Conservation (phyloP, 2,113 vertebrate genomes). For the Callopanchax toddi region DNA sequence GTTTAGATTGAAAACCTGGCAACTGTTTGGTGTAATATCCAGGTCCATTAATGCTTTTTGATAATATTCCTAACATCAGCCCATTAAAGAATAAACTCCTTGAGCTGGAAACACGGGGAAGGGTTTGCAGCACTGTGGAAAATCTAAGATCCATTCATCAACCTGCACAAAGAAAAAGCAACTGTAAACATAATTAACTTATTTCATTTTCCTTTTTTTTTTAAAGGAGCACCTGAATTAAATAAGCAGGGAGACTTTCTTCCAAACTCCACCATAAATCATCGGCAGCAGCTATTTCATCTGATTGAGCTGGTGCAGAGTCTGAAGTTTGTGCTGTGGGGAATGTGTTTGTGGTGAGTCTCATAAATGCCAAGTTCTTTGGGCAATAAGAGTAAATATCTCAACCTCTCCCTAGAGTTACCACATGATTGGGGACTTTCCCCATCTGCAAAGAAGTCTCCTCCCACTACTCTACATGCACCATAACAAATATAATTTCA, state of each 20-base stretch:
- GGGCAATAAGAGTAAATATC: constrained; percentile 79
- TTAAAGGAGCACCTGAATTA: constrained; percentile 63
- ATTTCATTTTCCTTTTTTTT: constrained; percentile 64
- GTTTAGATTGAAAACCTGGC: constrained; percentile 25
- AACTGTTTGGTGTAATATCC: constrained; percentile 11
- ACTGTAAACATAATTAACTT: constrained; percentile 68
- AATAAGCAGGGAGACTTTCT: constrained; percentile 68
- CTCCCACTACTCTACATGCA: constrained; percentile 42
- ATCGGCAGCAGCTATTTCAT: constrained; percentile 73
- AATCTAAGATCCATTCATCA: constrained; percentile 54
- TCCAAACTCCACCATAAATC: constrained; percentile 80
- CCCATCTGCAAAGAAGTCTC: constrained; percentile 69
- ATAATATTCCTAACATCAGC: constrained; percentile 8
- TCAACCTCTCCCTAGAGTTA: constrained; percentile 79
- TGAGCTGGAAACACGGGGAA: constrained; percentile 14
- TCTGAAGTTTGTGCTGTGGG: constrained; percentile 66
- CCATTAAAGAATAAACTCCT: constrained; percentile 2
- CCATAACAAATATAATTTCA: constrained; percentile 35
- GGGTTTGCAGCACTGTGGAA: constrained; percentile 24
- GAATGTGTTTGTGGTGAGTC: constrained; percentile 79
- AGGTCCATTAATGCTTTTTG: constrained; percentile 8
- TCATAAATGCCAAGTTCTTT: constrained; percentile 81
- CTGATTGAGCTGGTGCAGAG: constrained; percentile 63
- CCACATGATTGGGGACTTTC: constrained; percentile 88
- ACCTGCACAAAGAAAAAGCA: constrained; percentile 33